Percentiles rank a stretch among this genome's conserved stretches.
Evolutionary conservation across 2,113 vertebrate species (phyloP).

Genomic region (Ornithorhynchus anatinus): DNA sequence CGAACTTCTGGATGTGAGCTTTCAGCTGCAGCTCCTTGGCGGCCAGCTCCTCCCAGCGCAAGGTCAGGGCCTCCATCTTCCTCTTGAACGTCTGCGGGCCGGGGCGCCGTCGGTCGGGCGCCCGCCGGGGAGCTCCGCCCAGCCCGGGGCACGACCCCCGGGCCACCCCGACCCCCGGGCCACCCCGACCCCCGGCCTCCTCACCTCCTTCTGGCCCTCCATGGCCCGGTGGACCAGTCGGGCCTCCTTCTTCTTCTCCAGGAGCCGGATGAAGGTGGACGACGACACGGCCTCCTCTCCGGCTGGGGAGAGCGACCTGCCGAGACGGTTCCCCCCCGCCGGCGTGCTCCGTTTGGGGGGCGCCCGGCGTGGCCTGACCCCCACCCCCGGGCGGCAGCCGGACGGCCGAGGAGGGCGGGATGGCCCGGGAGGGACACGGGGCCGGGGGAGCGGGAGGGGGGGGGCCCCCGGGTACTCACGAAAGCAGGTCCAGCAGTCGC

Average conservation of each 20-base stretch:
- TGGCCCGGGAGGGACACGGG: fast-evolving
- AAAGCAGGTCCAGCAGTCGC: conserved; percentile 48
- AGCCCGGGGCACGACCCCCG: neutral
- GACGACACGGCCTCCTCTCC: conserved; percentile 44
- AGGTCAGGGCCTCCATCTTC: conserved; percentile 59
- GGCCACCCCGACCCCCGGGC: neutral
- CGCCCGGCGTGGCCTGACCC: neutral
- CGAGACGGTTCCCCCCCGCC: neutral
- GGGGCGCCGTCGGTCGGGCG: neutral
- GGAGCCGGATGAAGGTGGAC: conserved; percentile 43
- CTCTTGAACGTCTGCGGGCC: conserved; percentile 59
- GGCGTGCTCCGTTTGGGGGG: neutral
- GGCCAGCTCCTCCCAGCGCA: conserved; percentile 51
- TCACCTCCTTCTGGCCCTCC: conserved; percentile 65
- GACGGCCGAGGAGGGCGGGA: neutral
- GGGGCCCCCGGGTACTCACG: conserved; percentile 37
- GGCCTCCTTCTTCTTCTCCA: conserved; percentile 66
- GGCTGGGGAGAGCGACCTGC: conserved; percentile 46
- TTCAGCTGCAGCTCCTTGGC: conserved; percentile 60
- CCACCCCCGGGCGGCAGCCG: neutral
- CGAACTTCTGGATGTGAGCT: conserved; percentile 56
- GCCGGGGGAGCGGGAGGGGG: neutral
- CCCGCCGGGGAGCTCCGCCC: no score
- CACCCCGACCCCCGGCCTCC: neutral
- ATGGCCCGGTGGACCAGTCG: conserved; percentile 47